A percentile compares a stretch with the other conserved stretches of the same genome.
These are phyloP conservation scores for Phortica okadai DNA, from an alignment of 2,888 invertebrate species.

Conservation along the genomic window DNA sequence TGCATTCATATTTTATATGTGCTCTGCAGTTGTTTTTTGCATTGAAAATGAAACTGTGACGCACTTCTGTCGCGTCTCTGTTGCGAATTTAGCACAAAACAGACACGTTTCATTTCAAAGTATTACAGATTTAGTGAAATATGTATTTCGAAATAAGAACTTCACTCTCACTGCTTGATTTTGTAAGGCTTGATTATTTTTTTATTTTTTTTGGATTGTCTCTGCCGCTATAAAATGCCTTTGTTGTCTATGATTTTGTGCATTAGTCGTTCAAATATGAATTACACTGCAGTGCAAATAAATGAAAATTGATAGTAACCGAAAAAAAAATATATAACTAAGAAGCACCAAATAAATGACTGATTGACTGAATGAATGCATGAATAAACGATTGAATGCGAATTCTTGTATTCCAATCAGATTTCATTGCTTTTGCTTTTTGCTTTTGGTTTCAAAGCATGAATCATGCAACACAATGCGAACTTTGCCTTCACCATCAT, in stretches of 20 bases:
- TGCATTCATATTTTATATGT: neutral
- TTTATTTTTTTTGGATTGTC: neutral
- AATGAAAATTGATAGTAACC: conserved; percentile 58
- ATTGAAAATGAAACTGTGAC: neutral
- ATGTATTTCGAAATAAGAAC: no score
- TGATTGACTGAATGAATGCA: conserved; percentile 24
- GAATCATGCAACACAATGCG: conserved; percentile 7
- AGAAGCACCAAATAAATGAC: neutral
- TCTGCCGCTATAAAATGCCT: neutral
- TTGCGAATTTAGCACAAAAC: no score
- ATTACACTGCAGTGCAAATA: conserved; percentile 67
- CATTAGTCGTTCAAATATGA: conserved; percentile 57
- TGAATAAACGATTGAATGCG: neutral
- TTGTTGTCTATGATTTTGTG: neutral
- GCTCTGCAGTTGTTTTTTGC: conserved; percentile 2
- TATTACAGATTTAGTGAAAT: no score
- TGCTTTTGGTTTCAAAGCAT: conserved; percentile 13
- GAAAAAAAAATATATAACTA: neutral
- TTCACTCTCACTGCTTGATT: neutral
- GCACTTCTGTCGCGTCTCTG: neutral
- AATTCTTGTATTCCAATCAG: conserved; percentile 11
- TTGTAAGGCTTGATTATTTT: neutral
- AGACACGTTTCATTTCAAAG: no score
- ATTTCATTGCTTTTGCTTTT: conserved; percentile 18
- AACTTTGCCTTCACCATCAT: conserved; percentile 33